Percentiles rank a stretch among this genome's conserved stretches.
phyloP scores from a whole-genome alignment of 1,140 invertebrate species.

The Cepaea nemoralis region DNA sequence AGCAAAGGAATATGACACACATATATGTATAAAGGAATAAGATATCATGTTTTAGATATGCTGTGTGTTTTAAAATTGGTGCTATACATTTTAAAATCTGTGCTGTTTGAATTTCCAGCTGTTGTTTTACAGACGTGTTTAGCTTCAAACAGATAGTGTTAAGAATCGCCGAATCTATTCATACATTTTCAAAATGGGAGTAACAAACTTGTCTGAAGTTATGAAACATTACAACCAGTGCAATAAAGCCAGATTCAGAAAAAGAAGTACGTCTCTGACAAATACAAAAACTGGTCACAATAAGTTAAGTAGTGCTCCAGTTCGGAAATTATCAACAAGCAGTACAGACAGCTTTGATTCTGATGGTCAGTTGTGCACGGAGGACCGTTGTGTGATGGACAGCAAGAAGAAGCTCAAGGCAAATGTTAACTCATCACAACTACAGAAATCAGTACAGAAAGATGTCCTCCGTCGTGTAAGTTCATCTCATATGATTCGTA shows the following conservation, averaged over 20 bases:
- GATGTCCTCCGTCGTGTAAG: neutral
- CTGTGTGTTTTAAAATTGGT: too few species aligned
- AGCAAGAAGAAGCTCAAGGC: neutral
- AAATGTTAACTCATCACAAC: neutral
- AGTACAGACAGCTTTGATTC: neutral
- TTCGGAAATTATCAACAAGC: neutral
- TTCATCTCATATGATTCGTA: neutral
- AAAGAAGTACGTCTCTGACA: neutral
- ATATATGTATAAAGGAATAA: too few species aligned
- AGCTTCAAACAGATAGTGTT: too few species aligned
- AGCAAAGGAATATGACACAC: too few species aligned
- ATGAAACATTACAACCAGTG: neutral
- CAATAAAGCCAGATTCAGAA: neutral
- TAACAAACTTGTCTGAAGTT: neutral
- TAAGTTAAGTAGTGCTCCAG: neutral
- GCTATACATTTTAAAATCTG: too few species aligned
- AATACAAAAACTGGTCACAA: neutral
- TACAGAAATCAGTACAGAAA: neutral
- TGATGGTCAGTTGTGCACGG: constrained; percentile 1
- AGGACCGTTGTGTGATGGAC: neutral
- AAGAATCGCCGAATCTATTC: too few species aligned
- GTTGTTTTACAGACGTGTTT: too few species aligned
- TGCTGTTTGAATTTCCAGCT: too few species aligned
- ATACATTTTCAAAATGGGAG: neutral
- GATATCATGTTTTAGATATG: too few species aligned